Percentiles rank a stretch among this genome's conserved stretches.
Evolutionary conservation across 2,888 invertebrate genomes (phyloP).

Genomic region (Tribolium freemani): DNA sequence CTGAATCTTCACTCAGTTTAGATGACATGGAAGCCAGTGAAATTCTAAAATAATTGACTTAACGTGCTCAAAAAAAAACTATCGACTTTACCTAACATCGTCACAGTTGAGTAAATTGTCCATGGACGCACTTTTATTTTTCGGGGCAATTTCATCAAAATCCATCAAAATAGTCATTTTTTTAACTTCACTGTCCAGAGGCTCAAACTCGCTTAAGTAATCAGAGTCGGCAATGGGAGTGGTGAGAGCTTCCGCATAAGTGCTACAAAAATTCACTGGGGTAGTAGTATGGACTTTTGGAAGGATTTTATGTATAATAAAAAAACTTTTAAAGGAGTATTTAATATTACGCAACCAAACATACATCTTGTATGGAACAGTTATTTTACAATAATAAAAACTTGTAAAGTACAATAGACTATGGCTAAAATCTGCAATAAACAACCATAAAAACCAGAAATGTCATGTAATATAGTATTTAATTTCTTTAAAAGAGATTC

Average conservation of each 20-base stretch:
- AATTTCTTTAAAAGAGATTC: constrained; percentile 1
- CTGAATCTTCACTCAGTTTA: constrained; percentile 44
- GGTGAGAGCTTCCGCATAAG: constrained; percentile 55
- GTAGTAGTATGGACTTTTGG: no score
- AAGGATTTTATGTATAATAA: no score
- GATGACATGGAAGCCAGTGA: constrained; percentile 55
- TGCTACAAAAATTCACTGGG: constrained; percentile 44
- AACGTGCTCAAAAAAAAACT: constrained; percentile 3
- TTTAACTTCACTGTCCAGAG: constrained; percentile 53
- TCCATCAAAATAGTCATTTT: constrained; percentile 59
- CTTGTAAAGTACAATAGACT: background rate
- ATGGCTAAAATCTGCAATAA: background rate
- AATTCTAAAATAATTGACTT: constrained; percentile 40
- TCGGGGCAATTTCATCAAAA: constrained; percentile 57
- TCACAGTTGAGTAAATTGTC: constrained; percentile 53
- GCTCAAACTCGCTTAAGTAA: constrained; percentile 56
- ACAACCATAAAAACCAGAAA: background rate
- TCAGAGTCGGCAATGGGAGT: constrained; percentile 52
- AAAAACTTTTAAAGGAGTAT: background rate
- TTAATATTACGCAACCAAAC: background rate
- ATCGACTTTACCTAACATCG: constrained; percentile 41
- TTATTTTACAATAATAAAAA: background rate
- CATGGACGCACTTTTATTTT: constrained; percentile 50
- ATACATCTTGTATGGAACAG: background rate
- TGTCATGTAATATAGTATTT: background rate